Conservation (phyloP, 2,113 vertebrate genomes). For the Drymodes brunneopygia region DNA sequence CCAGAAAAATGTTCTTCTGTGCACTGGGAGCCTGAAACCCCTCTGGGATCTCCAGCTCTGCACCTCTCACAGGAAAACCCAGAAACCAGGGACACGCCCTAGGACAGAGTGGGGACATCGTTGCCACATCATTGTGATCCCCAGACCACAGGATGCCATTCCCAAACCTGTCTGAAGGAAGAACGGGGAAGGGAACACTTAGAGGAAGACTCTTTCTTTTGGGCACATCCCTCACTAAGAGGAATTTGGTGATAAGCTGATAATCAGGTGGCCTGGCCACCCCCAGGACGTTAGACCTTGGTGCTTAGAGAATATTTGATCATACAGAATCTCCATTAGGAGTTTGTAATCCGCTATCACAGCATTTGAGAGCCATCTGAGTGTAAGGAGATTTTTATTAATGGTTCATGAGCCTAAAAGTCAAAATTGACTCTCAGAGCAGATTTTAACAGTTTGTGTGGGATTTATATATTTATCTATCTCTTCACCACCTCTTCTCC, state of each 20-base stretch:
- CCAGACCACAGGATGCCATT: neutral
- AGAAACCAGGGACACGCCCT: neutral
- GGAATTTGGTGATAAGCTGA: conserved; percentile 68
- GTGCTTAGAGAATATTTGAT: conserved; percentile 62
- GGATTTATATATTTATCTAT: neutral
- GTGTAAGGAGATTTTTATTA: conserved; percentile 81
- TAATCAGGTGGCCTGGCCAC: conserved; percentile 64
- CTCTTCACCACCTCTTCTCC: neutral
- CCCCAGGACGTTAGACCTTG: conserved; percentile 54
- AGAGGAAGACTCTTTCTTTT: neutral
- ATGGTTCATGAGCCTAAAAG: conserved; percentile 72
- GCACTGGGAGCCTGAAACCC: neutral
- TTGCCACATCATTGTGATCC: neutral
- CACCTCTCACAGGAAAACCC: neutral
- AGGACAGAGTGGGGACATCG: accelerated
- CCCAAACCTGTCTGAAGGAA: neutral
- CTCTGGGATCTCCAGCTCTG: neutral
- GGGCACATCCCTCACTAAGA: conserved; percentile 38
- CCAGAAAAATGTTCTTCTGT: neutral
- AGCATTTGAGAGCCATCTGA: conserved; percentile 73
- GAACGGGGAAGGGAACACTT: neutral
- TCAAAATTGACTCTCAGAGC: conserved; percentile 61
- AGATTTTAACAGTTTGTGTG: conserved; percentile 49
- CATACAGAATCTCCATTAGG: conserved; percentile 71
- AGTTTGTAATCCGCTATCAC: conserved; percentile 76